Base-by-base conservation (phyloP, 2,797 vertebrate species). In the Tapera naevia region DNA sequence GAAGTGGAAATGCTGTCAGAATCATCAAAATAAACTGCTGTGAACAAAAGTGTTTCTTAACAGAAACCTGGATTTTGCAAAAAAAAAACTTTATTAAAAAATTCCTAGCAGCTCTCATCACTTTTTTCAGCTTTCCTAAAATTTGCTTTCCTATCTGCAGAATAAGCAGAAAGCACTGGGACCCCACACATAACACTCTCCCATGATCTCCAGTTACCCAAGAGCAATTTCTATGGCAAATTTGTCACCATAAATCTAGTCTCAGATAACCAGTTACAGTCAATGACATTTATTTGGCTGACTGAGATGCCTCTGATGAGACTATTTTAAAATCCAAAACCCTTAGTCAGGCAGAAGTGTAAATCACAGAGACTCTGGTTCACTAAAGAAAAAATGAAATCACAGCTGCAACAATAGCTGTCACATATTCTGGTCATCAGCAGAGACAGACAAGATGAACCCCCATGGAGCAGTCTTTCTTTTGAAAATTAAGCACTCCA, bases 71-170 rank as follows among this genome's bases (percentile, higher is more conserved):
- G 32, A 24, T 78, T 94, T 88, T 88, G 45, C 67, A 45, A 45
- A 45, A 18, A 74, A 89, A 86, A 73, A 45, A 7, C 25, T 80
- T 88, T 24, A 93, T 93, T 86, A 79, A 95, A 91, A 92, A 84
- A 89, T 88, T 93, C 91, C 70, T 83, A 65, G 30, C 50, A 88
- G 54, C 17, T 84, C 46, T 91, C 76, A 86, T 88, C 66, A 89
- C 41, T 67, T 37, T 65, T 73, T 57, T 24, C 43, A 41, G 54
- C 54, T 80, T 73, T 50, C 48, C 61, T 80, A 74, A 78, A 80
- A 41, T 57, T 62, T 71, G 18, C 43, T 41, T 80, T 84, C 43
- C 5, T 13, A 51, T 27, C 35, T 17, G 48, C 46, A 48, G 58
- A 88, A 30, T n/a, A 39, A 84, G 30, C 11, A 89, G 46, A 65